These are phyloP conservation scores for Tetanocera ferruginea DNA, from an alignment of 2,888 invertebrate species.

Conservation along the genomic window DNA sequence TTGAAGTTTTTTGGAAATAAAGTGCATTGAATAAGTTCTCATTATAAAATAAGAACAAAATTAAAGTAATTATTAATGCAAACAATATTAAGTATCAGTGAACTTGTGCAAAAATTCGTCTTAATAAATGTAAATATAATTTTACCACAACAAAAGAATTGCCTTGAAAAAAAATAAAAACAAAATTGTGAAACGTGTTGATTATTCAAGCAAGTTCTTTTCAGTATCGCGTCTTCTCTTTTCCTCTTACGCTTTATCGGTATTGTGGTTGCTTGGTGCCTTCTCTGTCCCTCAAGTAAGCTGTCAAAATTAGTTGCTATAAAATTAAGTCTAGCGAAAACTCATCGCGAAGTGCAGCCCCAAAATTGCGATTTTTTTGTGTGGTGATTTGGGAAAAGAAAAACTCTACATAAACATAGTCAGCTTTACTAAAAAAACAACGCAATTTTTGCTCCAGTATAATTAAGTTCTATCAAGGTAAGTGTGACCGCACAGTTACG, in stretches of 20 bases:
- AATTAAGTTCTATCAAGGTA: too few relatives aligned
- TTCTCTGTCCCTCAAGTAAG: background rate
- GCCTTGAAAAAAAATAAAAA: background rate
- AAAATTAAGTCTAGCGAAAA: background rate
- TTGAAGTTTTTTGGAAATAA: background rate
- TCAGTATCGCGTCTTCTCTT: background rate
- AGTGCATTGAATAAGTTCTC: too few relatives aligned
- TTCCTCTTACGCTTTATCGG: background rate
- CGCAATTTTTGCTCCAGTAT: too few relatives aligned
- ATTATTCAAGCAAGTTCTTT: background rate
- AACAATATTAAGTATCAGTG: too few relatives aligned
- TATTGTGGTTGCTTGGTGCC: background rate
- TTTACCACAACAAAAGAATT: background rate
- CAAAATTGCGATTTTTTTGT: background rate
- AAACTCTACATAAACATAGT: too few relatives aligned
- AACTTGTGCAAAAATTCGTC: background rate
- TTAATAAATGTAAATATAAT: background rate
- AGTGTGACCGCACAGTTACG: too few relatives aligned
- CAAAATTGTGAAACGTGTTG: conserved; percentile 11
- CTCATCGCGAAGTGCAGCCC: background rate
- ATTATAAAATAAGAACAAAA: too few relatives aligned
- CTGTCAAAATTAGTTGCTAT: conserved; percentile 16
- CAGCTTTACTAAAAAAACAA: too few relatives aligned
- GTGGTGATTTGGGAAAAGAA: too few relatives aligned
- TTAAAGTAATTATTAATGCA: too few relatives aligned